These are phyloP conservation scores for Caloenas nicobarica DNA, from an alignment of 2,113 vertebrate species.

Conservation along the genomic window DNA sequence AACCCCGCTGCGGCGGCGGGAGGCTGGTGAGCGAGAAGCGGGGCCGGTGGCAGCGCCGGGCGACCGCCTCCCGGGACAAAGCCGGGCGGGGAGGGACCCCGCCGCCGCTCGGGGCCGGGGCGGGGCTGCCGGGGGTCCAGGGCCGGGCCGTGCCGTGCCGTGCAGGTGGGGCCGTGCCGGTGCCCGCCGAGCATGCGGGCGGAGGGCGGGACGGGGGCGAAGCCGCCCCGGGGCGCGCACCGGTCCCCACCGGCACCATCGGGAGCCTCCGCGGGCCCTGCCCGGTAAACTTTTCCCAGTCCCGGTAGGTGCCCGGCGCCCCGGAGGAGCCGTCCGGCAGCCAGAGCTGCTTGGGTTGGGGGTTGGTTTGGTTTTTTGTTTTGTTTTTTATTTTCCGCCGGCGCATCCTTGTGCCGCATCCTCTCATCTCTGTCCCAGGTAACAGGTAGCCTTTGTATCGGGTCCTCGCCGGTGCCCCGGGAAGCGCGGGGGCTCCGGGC, in stretches of 20 bases:
- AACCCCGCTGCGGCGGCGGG: background rate
- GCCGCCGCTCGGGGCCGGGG: background rate
- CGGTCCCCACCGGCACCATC: background rate
- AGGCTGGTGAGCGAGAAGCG: background rate
- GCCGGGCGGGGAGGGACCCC: background rate
- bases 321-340: background rate
- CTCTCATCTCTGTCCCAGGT: accelerated
- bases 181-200: background rate
- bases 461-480: background rate
- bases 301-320: background rate
- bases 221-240: no score
- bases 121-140: background rate
- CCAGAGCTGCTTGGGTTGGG: background rate
- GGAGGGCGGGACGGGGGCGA: background rate
- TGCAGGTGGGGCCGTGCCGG: background rate
- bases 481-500: background rate
- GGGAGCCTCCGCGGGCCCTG: background rate
- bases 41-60: background rate
- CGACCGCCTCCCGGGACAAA: background rate
- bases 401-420: background rate
- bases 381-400: background rate
- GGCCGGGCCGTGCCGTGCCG: no score
- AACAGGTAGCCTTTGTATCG: background rate
- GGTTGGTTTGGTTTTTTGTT: no score
- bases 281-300: background rate